Conservation (phyloP, 2,797 vertebrate genomes). For the Gymnothorax javanicus region DNA sequence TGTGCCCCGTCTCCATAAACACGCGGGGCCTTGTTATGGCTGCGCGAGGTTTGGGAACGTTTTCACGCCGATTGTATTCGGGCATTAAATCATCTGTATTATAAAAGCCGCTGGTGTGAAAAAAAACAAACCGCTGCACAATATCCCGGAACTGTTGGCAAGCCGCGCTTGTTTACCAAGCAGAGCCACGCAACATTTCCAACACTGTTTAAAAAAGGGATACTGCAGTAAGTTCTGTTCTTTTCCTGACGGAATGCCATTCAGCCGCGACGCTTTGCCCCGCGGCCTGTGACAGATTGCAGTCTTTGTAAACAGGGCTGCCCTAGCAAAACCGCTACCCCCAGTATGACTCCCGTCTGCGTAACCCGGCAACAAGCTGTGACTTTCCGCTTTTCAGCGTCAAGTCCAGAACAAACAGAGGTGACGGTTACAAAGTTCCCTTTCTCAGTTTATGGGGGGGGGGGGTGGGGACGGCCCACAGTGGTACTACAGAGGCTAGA, state of each 20-base stretch:
- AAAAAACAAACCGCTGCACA: constrained; percentile 69
- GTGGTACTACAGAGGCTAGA: background rate
- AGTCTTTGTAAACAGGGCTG: constrained; percentile 49
- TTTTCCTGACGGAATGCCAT: constrained; percentile 55
- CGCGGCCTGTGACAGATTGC: constrained; percentile 62
- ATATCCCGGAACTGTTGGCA: constrained; percentile 52
- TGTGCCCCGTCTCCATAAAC: constrained; percentile 78
- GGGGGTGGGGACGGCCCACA: too few species aligned
- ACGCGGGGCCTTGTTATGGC: constrained; percentile 75
- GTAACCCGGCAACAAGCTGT: constrained; percentile 61
- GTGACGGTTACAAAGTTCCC: constrained; percentile 52
- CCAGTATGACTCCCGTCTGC: constrained; percentile 35
- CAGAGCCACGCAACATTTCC: constrained; percentile 66
- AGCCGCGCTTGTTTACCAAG: constrained; percentile 60
- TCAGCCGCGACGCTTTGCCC: constrained; percentile 55
- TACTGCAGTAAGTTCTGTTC: constrained; percentile 58
- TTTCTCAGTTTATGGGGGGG: constrained; percentile 40
- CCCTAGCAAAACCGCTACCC: constrained; percentile 41
- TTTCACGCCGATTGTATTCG: constrained; percentile 79
- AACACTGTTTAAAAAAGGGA: constrained; percentile 60
- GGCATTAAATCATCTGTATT: constrained; percentile 79
- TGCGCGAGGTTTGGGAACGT: constrained; percentile 72
- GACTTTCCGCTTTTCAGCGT: constrained; percentile 59
- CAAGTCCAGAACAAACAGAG: constrained; percentile 62
- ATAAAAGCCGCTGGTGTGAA: constrained; percentile 68